Base-by-base conservation (phyloP, 2,113 vertebrate genomes). In the Daboia siamensis region DNA sequence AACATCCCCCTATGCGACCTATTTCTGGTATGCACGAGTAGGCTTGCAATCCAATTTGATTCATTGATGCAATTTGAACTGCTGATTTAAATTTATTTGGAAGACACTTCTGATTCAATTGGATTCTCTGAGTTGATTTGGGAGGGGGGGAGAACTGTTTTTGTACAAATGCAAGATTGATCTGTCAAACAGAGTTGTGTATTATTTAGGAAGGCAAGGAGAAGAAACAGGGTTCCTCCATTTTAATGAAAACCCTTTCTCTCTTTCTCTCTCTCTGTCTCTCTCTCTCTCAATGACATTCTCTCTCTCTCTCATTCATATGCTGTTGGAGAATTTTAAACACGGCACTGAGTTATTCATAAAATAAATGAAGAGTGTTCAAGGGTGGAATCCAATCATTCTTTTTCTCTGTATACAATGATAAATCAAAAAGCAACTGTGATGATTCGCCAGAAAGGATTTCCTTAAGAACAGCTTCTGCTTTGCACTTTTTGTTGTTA, bases 311-410 rank as follows among this genome's bases (percentile, higher is more conserved):
- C 48, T 24, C 48, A 3, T 15, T 54, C 86, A 69, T 5, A 44
- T 33, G 59, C 59, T 92, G 21, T 21, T 88, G 91, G 91, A 92
- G 91, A 69, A 92, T 92, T 55, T 92, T 46, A 92, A 92, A 87
- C n/a, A 54, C 33, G 24, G 39, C 91, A 74, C 86, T 10, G 9
- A 88, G 59, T 88, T 86, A 88, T 92, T 92, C 48, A 33, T 92
- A 92, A 92, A 69, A 92, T 74, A 92, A 88, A 92, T 88, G 59
- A 69, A 87, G 91, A 64, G n/a, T 64, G 85, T 44, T 87, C 48
- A 69, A 44, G 59, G 91, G 17, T 91, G 56, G 23, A 87, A 87
- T 87, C 23, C 86, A 87, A 91, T 69, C 86, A 87, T 91, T 87
- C 86, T 91, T 87, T n/a, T 91, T 74, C 61, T 88, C 86, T 92